phyloP scores from a whole-genome alignment of 2,888 invertebrate species.

The Synanthedon myopaeformis region DNA sequence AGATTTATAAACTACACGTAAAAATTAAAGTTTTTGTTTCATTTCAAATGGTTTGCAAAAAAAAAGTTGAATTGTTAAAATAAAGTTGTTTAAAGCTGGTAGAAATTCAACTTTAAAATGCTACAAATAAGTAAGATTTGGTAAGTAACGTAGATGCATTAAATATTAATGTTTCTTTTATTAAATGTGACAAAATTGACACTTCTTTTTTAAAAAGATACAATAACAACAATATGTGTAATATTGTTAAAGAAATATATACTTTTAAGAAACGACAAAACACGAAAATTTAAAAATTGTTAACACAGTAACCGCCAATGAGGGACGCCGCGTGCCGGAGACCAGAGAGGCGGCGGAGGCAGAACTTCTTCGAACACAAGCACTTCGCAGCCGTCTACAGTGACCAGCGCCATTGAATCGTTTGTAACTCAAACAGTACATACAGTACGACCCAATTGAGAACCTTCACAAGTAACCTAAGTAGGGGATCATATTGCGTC shows the following conservation, averaged over 20 bases:
- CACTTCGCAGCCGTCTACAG: constrained; percentile 29
- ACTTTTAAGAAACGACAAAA: constrained; percentile 23
- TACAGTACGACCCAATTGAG: constrained; percentile 31
- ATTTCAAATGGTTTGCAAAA: too few species aligned
- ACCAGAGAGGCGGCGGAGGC: constrained; percentile 41
- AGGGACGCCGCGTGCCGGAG: constrained; percentile 52
- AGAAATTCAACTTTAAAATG: too few species aligned
- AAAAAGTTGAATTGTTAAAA: too few species aligned
- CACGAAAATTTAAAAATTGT: constrained; percentile 39
- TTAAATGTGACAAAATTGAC: too few species aligned
- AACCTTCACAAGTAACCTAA: constrained; percentile 52
- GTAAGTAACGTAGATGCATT: too few species aligned
- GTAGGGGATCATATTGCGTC: constrained; percentile 42
- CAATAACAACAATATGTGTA: too few species aligned
- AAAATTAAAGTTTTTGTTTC: too few species aligned
- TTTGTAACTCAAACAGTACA: constrained; percentile 28
- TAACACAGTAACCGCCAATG: constrained; percentile 70
- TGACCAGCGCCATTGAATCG: constrained; percentile 40
- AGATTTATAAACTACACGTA: too few species aligned
- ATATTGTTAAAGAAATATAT: constrained; percentile 33
- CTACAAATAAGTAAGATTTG: too few species aligned
- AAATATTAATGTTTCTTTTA: too few species aligned
- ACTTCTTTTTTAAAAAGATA: too few species aligned
- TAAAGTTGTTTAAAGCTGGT: too few species aligned
- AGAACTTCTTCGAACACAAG: constrained; percentile 16